Evolutionary conservation across 2,113 vertebrate species (phyloP).

Genomic region (Ciconia stormi): DNA sequence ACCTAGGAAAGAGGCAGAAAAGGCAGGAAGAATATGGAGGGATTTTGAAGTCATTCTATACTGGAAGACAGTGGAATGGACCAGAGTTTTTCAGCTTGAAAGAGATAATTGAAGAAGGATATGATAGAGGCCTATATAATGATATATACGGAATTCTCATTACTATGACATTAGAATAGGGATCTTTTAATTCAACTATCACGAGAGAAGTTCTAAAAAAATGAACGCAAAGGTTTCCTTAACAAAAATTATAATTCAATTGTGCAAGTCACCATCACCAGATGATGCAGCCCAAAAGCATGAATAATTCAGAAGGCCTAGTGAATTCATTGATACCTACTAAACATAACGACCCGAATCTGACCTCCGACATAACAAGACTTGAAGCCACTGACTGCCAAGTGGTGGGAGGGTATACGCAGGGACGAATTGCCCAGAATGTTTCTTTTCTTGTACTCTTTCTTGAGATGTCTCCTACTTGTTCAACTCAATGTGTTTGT

Average conservation of each 20-base stretch:
- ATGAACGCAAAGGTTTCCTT: not conserved
- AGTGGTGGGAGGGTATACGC: not conserved
- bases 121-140: not conserved
- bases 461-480: not conserved
- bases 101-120: not conserved
- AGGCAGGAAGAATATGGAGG: not conserved
- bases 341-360: accelerated
- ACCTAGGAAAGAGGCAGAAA: not conserved
- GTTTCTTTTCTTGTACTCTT: not conserved
- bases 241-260: not conserved
- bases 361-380: not conserved
- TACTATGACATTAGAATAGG: not conserved
- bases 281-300: not conserved
- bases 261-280: not conserved
- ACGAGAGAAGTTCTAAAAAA: not conserved
- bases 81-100: not conserved
- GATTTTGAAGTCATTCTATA: not conserved
- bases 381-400: not conserved
- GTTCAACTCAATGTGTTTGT: not conserved
- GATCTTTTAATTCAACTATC: not conserved
- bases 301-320: not conserved
- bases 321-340: not conserved
- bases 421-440: not conserved
- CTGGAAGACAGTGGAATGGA: not conserved
- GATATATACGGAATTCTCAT: not conserved